phyloP scores from a whole-genome alignment of 2,888 invertebrate species.

The Amphiduros pacificus region DNA sequence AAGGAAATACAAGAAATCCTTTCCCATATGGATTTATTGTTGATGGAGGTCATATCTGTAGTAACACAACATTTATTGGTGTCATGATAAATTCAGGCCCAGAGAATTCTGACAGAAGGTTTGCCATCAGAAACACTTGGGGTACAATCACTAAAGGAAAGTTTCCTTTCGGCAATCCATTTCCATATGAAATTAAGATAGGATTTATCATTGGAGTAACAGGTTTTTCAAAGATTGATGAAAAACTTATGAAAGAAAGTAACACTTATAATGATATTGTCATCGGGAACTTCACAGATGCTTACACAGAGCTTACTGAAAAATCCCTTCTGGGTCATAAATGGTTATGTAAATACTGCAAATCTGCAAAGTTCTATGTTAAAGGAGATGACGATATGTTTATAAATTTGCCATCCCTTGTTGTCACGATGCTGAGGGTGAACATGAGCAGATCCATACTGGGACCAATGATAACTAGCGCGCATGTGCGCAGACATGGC shows the following conservation, averaged over 20 bases:
- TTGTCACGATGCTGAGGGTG: slow-evolving; percentile 11
- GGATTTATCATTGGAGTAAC: slow-evolving; percentile 28
- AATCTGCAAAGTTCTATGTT: slow-evolving; percentile 23
- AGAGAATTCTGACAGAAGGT: slow-evolving; percentile 64
- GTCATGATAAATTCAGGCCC: slow-evolving; percentile 60
- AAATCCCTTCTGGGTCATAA: slow-evolving; percentile 32
- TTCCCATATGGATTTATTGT: slow-evolving; percentile 7
- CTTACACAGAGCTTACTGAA: slow-evolving; percentile 31
- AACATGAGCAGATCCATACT: slow-evolving; percentile 24
- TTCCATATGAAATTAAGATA: slow-evolving; percentile 14
- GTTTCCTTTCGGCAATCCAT: slow-evolving; percentile 10
- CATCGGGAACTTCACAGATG: slow-evolving; percentile 28
- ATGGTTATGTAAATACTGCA: slow-evolving; percentile 26
- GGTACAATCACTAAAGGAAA: slow-evolving; percentile 26
- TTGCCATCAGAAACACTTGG: slow-evolving; percentile 47
- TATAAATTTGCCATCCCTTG: slow-evolving; percentile 28
- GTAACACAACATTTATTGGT: slow-evolving; percentile 16
- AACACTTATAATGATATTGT: slow-evolving; percentile 23
- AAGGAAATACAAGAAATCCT: too few relatives aligned
- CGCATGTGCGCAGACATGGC: slow-evolving; percentile 18
- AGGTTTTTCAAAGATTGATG: slow-evolving; percentile 9
- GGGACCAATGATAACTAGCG: slow-evolving; percentile 27
- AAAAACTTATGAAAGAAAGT: slow-evolving; percentile 19
- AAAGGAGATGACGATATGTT: slow-evolving; percentile 37
- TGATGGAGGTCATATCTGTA: slow-evolving; percentile 12